phyloP scores from a whole-genome alignment of 2,113 vertebrate species.

The Hystrix cristata region DNA sequence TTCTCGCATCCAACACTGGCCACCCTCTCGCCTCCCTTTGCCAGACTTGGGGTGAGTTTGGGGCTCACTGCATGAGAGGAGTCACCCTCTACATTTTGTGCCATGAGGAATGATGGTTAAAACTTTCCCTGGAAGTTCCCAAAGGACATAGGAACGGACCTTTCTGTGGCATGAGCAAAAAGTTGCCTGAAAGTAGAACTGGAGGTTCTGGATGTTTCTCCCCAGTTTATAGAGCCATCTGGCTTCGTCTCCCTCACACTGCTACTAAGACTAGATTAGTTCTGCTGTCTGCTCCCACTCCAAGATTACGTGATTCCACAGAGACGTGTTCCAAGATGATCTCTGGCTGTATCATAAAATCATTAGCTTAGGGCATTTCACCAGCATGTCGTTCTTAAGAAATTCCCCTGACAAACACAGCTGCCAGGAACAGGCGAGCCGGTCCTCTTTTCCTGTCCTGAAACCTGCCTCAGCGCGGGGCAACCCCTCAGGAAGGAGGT shows the following conservation, averaged over 20 bases:
- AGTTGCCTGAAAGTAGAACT: neutral
- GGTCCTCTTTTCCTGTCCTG: neutral
- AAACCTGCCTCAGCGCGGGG: neutral
- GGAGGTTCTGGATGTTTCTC: neutral
- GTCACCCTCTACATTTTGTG: neutral
- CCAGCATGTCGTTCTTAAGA: neutral
- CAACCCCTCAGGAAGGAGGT: neutral
- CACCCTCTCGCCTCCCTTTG: neutral
- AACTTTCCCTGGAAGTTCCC: neutral
- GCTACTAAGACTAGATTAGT: neutral
- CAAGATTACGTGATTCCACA: neutral
- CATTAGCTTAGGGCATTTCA: neutral
- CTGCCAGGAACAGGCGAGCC: neutral
- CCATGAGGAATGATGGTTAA: neutral
- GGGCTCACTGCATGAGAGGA: neutral
- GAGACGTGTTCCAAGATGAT: neutral
- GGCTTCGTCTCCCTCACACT: neutral
- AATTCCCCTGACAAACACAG: neutral
- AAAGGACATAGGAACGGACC: neutral
- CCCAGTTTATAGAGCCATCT: neutral
- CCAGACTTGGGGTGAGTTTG: neutral
- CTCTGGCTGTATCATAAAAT: conserved; percentile 20
- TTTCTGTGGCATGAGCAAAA: neutral
- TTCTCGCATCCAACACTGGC: neutral
- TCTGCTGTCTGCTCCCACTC: neutral